Evolutionary conservation across 2,113 vertebrate species (phyloP).

Genomic region (Phylloscopus trochilus): DNA sequence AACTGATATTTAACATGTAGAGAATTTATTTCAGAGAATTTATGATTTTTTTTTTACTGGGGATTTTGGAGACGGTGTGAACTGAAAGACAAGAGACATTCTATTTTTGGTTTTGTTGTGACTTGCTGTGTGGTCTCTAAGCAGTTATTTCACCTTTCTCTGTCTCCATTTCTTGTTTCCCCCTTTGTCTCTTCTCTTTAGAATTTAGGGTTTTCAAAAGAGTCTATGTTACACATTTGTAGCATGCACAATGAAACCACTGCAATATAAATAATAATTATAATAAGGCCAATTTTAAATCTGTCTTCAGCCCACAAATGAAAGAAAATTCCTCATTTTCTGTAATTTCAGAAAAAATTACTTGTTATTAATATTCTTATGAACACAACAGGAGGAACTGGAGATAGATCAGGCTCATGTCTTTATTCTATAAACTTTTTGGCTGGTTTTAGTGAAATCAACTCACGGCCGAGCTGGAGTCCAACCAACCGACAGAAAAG

Average conservation of each 20-base stretch:
- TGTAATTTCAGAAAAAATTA: constrained; percentile 51
- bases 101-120: constrained; percentile 3
- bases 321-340: constrained; percentile 49
- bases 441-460: constrained; percentile 36
- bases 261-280: constrained; percentile 44
- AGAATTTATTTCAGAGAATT: constrained; percentile 7
- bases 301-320: background rate
- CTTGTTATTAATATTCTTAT: constrained; percentile 43
- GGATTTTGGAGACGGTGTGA: background rate
- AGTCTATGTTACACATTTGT: background rate
- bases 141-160: background rate
- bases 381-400: constrained; percentile 28
- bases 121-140: background rate
- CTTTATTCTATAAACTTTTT: constrained; percentile 49
- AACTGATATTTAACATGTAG: background rate
- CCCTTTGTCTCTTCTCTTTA: background rate
- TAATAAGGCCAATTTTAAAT: constrained; percentile 31
- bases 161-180: background rate
- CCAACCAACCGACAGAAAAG: constrained; percentile 9
- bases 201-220: constrained; percentile 3
- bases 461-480: constrained; percentile 18
- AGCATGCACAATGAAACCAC: background rate
- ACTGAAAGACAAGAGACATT: background rate
- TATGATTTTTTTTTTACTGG: background rate
- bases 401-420: constrained; percentile 12